Base-by-base conservation (phyloP, 2,797 vertebrate species). In the Pseudochirops cupreus region DNA sequence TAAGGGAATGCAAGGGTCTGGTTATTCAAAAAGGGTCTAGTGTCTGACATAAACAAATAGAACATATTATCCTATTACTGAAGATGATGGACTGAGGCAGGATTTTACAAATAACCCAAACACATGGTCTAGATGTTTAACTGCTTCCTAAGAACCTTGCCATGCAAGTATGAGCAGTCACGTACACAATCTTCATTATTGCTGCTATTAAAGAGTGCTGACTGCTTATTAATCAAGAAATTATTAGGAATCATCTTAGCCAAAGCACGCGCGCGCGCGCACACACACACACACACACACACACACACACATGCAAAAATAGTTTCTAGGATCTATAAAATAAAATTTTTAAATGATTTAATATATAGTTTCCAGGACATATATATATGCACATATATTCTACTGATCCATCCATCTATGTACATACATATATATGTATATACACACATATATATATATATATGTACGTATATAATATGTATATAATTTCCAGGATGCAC, bases 41-140 rank as follows among this genome's bases (percentile, higher is more conserved):
- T 28, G n/a, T 90, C 26, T 90, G 21, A 92, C 56, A 93, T 55
- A 90, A 93, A 92, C 54, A 94, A 95, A 56, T 62, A 56, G 95
- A 62, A 91, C 3, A 56, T 50, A 11, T 39, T 91, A 58, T 92
- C 56, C 67, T 89, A 54, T 62, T 2, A 58, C 2, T 55, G 1
- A 28, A 94, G 91, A 95, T 67, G 91, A 92, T 95, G 13, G 62
- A 91, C 2, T 56, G 16, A 95, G 53, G 31, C 1, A 91, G 56
- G 9, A 93, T 29, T 91, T 13, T n/a, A 82, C 53, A 95, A 91
- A 91, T 53, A 92, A 96, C 56, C 57, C 18, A 18, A 52, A 5
- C 11, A 52, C 93, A 39, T 89, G 53, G 4, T 59, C 58, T 58
- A 91, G 11, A 21, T 0, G 39, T 74, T 12, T 87, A 58, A 67